phyloP scores from a whole-genome alignment of 2,113 vertebrate genomes.

The Phycodurus eques region DNA sequence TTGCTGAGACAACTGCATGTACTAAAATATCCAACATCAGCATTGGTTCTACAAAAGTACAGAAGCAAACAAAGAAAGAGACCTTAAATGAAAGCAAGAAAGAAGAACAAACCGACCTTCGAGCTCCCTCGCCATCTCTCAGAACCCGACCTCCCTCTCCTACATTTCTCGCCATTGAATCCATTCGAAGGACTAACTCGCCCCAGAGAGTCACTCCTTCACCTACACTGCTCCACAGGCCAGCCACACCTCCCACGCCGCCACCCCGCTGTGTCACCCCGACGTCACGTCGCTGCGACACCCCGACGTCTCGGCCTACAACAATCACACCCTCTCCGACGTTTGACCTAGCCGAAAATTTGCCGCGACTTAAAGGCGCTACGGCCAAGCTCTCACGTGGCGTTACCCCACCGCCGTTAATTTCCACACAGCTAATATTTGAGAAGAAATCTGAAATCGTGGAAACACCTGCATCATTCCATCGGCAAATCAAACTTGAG shows the following conservation, averaged over 20 bases:
- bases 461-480: constrained; percentile 78
- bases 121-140: constrained; percentile 68
- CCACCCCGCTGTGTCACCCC: constrained; percentile 72
- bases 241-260: constrained; percentile 66
- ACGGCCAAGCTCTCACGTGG: constrained; percentile 80
- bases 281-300: constrained; percentile 60
- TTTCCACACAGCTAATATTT: constrained; percentile 56
- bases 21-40: constrained; percentile 70
- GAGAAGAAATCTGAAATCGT: constrained; percentile 82
- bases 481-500: constrained; percentile 81
- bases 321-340: constrained; percentile 74
- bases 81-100: constrained; percentile 56
- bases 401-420: constrained; percentile 57
- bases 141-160: constrained; percentile 80
- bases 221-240: constrained; percentile 66
- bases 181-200: constrained; percentile 72
- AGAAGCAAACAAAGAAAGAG: constrained; percentile 58
- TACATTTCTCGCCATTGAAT: constrained; percentile 86
- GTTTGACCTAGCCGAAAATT: constrained; percentile 78
- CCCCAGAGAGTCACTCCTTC: constrained; percentile 69
- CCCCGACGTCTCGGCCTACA: constrained; percentile 67
- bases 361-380: constrained; percentile 81
- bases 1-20: constrained; percentile 57
- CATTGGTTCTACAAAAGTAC: constrained; percentile 66
- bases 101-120: constrained; percentile 61